Evolutionary conservation across 2,113 vertebrate species (phyloP), one percentile per base, ranked within the genome.

Genomic region (Carassius carassius): DNA sequence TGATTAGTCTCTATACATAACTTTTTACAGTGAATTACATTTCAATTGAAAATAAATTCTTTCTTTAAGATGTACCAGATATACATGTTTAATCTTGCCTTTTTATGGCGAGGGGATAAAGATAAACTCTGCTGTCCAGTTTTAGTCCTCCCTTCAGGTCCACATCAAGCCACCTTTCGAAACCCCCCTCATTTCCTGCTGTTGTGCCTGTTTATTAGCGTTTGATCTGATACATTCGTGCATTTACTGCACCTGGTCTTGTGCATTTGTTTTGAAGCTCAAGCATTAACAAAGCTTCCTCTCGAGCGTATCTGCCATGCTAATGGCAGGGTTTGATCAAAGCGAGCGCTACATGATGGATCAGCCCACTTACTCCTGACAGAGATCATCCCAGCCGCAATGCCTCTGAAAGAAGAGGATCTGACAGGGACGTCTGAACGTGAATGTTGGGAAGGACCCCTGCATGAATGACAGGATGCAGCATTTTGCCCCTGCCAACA

Each of bases 281-380:
- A 17, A 81, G 79, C 62, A 69, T 51, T 81, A 81, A 81, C 79
- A 69, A 67, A 81, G 62, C 79, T 80, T 65, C 78, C 60, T 81
- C 79, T 69, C 25, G 63, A 63, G 63, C 5, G 25, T 69, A n/a
- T 81, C 79, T 81, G 44, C 79, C 60, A 51, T 81, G 63, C 79
- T 81, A 81, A 81, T 81, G 63, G 60, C 44, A 51, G 25, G 60
- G 62, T 81, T 69, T 81, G 79, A 81, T 81, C 79, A 81, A 81
- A 81, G 79, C 44, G 0, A 69, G 9, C 10, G 0, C 25, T 81
- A 25, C 79, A 51, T 65, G 79, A 69, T 67, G 63, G 62, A 81
- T 81, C 23, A 81, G 25, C 62, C 79, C 2, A 44, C 69, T 67
- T 69, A 69, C 41, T 32, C 44, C 29, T 67, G 60, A 67, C 79